phyloP scores from a whole-genome alignment of 1,140 invertebrate species.

The Drosophila sp. region DNA sequence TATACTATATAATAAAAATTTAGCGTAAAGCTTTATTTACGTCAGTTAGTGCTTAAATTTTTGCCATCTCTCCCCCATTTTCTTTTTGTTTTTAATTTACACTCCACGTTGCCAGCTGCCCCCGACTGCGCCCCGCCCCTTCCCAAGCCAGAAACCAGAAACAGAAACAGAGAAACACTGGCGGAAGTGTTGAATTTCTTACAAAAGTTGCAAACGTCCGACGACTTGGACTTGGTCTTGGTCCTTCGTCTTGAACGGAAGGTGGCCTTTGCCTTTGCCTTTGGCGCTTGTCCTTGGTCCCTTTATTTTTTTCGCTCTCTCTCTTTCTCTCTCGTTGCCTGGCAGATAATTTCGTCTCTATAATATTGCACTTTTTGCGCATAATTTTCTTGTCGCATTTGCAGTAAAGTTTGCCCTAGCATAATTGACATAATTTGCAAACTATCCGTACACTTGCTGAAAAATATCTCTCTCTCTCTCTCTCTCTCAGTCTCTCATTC shows the following conservation, averaged over 20 bases:
- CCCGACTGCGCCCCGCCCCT: too few species aligned
- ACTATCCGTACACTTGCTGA: slow-evolving; percentile 9
- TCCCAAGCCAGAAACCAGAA: slow-evolving; percentile 1
- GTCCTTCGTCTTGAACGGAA: neutral
- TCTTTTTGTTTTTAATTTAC: slow-evolving; percentile 48
- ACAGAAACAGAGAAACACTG: slow-evolving; percentile 40
- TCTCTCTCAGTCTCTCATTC: slow-evolving; percentile 24
- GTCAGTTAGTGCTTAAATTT: slow-evolving; percentile 15
- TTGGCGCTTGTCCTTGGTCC: slow-evolving; percentile 25
- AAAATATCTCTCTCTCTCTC: neutral
- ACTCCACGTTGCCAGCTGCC: neutral
- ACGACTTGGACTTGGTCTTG: neutral
- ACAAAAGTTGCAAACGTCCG: slow-evolving; percentile 46
- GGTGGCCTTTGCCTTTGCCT: slow-evolving; percentile 20
- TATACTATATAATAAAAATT: slow-evolving; percentile 49
- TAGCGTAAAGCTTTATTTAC: slow-evolving; percentile 71
- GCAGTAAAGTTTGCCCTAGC: slow-evolving; percentile 36
- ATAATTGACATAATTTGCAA: slow-evolving; percentile 60
- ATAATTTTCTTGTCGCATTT: slow-evolving; percentile 50
- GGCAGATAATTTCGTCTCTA: slow-evolving; percentile 43
- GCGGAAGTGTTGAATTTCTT: slow-evolving; percentile 70
- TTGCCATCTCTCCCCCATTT: neutral
- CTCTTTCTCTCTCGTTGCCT: too few species aligned
- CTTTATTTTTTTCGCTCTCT: slow-evolving; percentile 19
- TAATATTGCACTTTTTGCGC: slow-evolving; percentile 51